Percentiles rank a stretch among this genome's conserved stretches.
Conservation (phyloP, 1,140 invertebrate species). For the Drosophila arizonae region DNA sequence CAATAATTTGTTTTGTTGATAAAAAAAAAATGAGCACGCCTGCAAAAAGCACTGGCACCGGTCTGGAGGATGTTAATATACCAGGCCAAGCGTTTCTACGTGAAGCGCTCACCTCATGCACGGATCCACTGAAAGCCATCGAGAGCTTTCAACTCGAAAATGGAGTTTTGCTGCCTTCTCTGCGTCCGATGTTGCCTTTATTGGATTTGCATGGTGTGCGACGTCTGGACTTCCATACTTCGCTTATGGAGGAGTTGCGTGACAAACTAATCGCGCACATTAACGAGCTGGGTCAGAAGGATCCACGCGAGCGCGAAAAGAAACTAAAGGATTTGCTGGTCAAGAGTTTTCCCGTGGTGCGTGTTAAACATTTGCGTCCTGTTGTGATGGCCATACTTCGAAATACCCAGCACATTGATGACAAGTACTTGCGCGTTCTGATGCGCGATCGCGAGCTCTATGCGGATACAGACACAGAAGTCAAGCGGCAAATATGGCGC, state of each 20-base stretch:
- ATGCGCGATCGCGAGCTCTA: constrained; percentile 96
- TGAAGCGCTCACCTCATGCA: constrained; percentile 96
- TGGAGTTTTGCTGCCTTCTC: constrained; percentile 95
- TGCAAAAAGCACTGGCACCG: constrained; percentile 82
- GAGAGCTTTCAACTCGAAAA: constrained; percentile 98
- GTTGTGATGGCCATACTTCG: constrained; percentile 97
- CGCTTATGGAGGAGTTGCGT: constrained; percentile 95
- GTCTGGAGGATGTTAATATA: constrained; percentile 95
- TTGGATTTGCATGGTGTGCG: constrained; percentile 96
- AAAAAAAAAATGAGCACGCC: constrained; percentile 58
- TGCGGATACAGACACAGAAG: constrained; percentile 97
- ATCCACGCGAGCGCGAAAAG: constrained; percentile 90
- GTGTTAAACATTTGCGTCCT: constrained; percentile 94
- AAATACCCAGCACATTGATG: constrained; percentile 97
- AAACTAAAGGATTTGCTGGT: constrained; percentile 95
- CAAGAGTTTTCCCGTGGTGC: constrained; percentile 97
- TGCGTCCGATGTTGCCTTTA: constrained; percentile 96
- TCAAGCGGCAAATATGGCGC: constrained; percentile 99
- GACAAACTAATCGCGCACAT: constrained; percentile 96
- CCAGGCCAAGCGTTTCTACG: constrained; percentile 94
- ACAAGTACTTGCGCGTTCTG: constrained; percentile 94
- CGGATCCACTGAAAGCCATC: constrained; percentile 97
- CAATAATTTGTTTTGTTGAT: constrained; percentile 7
- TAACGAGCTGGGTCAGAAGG: constrained; percentile 92
- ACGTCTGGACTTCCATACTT: constrained; percentile 96